Percentiles rank a stretch among this genome's conserved stretches.
Evolutionary conservation across 2,113 vertebrate genomes (phyloP).

Genomic region (Lycocorax pyrrhopterus): DNA sequence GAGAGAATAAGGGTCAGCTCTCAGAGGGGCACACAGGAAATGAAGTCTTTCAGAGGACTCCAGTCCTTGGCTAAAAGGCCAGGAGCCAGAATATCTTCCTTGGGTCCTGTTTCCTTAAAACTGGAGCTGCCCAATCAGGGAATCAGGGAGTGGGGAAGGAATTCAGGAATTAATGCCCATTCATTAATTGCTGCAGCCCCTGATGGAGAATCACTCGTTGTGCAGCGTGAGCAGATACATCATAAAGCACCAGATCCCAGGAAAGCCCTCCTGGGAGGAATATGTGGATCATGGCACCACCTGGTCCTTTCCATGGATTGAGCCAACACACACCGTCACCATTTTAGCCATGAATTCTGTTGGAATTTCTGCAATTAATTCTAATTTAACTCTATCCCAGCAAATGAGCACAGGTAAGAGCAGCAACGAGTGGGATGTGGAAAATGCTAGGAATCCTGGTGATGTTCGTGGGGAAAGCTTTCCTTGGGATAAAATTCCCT

Average conservation of each 20-base stretch:
- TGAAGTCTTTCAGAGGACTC: background rate
- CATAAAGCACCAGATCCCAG: constrained; percentile 67
- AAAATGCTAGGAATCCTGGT: background rate
- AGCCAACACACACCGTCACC: constrained; percentile 75
- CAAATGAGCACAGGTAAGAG: constrained; percentile 76
- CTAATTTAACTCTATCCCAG: constrained; percentile 82
- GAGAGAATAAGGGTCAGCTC: background rate
- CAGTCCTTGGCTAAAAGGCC: background rate
- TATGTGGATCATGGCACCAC: constrained; percentile 62
- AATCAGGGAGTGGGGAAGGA: background rate
- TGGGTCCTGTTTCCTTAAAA: background rate
- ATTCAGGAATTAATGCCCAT: background rate
- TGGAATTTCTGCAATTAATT: constrained; percentile 82
- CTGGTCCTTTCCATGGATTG: constrained; percentile 80
- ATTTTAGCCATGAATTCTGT: constrained; percentile 84
- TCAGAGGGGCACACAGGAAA: background rate
- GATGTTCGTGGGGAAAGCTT: background rate
- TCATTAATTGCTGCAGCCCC: constrained; percentile 66
- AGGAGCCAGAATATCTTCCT: background rate
- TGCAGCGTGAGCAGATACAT: constrained; percentile 82
- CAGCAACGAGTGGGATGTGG: background rate
- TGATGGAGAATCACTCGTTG: constrained; percentile 59
- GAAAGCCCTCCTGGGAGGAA: constrained; percentile 60
- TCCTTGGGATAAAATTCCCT: background rate
- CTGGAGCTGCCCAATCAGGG: background rate